A percentile compares a stretch with the other conserved stretches of the same genome.
phyloP scores from a whole-genome alignment of 2,113 vertebrate species.

The Aptenodytes patagonicus region DNA sequence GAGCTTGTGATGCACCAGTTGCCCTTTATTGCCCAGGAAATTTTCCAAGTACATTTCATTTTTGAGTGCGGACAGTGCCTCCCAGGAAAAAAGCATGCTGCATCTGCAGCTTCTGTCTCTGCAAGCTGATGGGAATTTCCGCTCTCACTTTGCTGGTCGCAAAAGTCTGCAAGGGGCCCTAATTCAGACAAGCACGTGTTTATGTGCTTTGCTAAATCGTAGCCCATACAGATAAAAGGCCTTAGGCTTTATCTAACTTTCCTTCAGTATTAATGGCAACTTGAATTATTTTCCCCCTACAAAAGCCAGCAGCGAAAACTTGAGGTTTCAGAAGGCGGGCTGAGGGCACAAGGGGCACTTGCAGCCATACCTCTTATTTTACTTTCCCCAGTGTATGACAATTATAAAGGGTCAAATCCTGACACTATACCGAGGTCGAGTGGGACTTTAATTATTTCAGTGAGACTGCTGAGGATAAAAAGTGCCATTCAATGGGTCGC shows the following conservation, averaged over 20 bases:
- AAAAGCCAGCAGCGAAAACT: neutral
- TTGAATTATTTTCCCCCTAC: neutral
- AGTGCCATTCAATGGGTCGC: accelerated
- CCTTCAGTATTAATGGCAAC: neutral
- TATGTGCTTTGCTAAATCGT: neutral
- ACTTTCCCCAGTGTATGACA: neutral
- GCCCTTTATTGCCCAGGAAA: neutral
- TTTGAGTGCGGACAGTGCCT: neutral
- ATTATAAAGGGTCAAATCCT: neutral
- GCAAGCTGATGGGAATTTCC: neutral
- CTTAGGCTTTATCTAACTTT: neutral
- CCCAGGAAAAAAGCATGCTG: neutral
- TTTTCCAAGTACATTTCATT: neutral
- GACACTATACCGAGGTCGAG: neutral
- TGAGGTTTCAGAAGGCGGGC: neutral
- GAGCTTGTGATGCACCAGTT: neutral
- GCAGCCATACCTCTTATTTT: neutral
- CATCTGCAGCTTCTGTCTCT: neutral
- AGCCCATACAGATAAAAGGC: neutral
- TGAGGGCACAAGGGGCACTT: neutral
- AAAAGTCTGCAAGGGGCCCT: neutral
- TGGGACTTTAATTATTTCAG: neutral
- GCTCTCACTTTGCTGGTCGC: neutral
- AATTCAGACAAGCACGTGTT: neutral
- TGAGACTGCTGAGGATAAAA: neutral